These are phyloP conservation scores for Ctena decussata DNA, from an alignment of 2,888 invertebrate species.

Conservation along the genomic window DNA sequence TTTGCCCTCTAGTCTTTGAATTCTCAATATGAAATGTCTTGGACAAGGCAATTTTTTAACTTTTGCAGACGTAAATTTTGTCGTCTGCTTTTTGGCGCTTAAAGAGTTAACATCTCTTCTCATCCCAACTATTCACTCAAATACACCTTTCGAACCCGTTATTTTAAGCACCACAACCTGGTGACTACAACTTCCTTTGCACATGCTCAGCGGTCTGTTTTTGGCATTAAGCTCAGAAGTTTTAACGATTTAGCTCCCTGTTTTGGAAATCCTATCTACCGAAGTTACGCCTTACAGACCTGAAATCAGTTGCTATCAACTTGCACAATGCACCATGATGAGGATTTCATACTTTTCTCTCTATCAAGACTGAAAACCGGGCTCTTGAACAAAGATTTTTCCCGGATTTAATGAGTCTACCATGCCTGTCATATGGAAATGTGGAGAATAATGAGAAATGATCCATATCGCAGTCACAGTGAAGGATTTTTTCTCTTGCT, in stretches of 20 bases:
- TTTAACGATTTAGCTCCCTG: background rate
- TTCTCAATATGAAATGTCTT: too few relatives aligned
- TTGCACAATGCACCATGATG: slow-evolving; percentile 6
- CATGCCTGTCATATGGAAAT: slow-evolving; percentile 5
- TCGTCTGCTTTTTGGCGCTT: too few relatives aligned
- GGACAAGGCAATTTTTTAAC: too few relatives aligned
- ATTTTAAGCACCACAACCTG: background rate
- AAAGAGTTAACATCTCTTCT: too few relatives aligned
- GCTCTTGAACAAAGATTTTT: slow-evolving; percentile 14
- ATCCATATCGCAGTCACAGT: background rate
- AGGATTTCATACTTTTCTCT: background rate
- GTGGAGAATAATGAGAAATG: background rate
- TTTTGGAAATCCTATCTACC: background rate
- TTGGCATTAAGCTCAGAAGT: background rate
- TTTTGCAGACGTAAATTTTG: too few relatives aligned
- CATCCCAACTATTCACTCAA: too few relatives aligned
- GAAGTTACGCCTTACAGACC: background rate
- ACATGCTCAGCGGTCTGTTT: background rate
- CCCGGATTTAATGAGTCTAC: background rate
- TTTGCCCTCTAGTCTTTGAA: too few relatives aligned
- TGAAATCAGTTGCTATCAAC: background rate
- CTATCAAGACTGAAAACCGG: background rate
- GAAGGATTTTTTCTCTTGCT: background rate
- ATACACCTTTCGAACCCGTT: too few relatives aligned
- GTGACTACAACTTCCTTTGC: background rate